A percentile compares a stretch with the other conserved stretches of the same genome.
These are phyloP conservation scores for Scaptomyza flava DNA, from an alignment of 2,888 invertebrate genomes.

Conservation along the genomic window DNA sequence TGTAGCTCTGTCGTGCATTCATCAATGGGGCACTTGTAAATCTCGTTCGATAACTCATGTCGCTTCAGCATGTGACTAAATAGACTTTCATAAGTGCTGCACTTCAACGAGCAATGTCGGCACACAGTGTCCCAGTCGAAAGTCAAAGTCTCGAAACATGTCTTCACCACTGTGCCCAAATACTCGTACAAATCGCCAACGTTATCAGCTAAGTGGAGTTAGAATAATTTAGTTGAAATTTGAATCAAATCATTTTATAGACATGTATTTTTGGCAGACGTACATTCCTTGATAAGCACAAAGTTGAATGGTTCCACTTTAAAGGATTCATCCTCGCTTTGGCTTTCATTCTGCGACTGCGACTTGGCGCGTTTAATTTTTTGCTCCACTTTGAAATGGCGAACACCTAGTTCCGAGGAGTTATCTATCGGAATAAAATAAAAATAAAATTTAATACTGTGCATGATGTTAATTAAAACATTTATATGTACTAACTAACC, in stretches of 20 bases:
- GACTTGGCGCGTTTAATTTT: conserved; percentile 2
- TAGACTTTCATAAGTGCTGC: conserved; percentile 55
- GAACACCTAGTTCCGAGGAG: conserved; percentile 27
- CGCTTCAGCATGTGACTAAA: conserved; percentile 53
- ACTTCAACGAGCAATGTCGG: conserved; percentile 60
- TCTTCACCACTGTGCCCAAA: conserved; percentile 64
- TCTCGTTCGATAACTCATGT: conserved; percentile 42
- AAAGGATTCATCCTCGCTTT: conserved; percentile 48
- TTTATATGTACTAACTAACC: conserved; percentile 18
- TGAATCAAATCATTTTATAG: no score
- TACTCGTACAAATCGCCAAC: conserved; percentile 63
- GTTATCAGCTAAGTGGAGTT: conserved; percentile 46
- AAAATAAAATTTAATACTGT: not conserved
- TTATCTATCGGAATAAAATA: conserved; percentile 11
- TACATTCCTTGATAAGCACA: conserved; percentile 63
- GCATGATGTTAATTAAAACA: not conserved
- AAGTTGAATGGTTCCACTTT: conserved; percentile 64
- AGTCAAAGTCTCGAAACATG: conserved; percentile 66
- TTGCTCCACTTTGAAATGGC: conserved; percentile 34
- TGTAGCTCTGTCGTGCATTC: conserved; percentile 50
- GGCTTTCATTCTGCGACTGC: conserved; percentile 34
- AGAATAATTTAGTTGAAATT: not conserved
- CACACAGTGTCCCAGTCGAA: conserved; percentile 70
- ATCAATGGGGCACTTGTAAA: conserved; percentile 71
- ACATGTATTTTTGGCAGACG: conserved; percentile 1